Conservation (phyloP, 2,113 vertebrate species). For the Lichenostomus cassidix region DNA sequence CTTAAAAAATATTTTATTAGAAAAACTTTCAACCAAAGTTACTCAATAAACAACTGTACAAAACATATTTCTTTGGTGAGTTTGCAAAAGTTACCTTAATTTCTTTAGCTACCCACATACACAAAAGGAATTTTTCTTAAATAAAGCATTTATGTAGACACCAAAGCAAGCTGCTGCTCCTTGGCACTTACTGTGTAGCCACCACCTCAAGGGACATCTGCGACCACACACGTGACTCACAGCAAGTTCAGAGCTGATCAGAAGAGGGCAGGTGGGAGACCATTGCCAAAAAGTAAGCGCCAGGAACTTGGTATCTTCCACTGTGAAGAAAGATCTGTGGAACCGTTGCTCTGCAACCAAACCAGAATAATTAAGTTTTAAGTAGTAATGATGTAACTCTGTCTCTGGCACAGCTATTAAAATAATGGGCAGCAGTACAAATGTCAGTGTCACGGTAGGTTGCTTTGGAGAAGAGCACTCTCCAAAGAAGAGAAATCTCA, state of each 20-base stretch:
- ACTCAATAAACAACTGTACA: background rate
- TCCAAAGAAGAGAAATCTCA: background rate
- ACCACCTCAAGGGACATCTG: background rate
- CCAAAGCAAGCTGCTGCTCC: background rate
- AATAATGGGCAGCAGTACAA: background rate
- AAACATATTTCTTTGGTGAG: constrained; percentile 2
- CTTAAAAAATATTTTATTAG: constrained; percentile 46
- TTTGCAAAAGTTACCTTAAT: background rate
- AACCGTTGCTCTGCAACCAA: constrained; percentile 56
- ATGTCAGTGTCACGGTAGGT: background rate
- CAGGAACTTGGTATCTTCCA: constrained; percentile 94
- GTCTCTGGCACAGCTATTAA: background rate
- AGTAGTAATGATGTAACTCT: background rate
- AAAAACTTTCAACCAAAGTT: background rate
- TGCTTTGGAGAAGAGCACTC: background rate
- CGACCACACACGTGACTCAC: background rate
- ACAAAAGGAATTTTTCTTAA: background rate
- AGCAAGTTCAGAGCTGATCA: constrained; percentile 50
- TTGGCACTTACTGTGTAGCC: background rate
- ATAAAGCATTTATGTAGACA: background rate
- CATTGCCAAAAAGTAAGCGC: constrained; percentile 89
- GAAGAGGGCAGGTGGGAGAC: constrained; percentile 90
- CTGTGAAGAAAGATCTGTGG: constrained; percentile 30
- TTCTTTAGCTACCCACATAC: background rate
- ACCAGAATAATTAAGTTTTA: background rate